phyloP scores from a whole-genome alignment of 1,140 invertebrate species.

The Bradysia coprophila region DNA sequence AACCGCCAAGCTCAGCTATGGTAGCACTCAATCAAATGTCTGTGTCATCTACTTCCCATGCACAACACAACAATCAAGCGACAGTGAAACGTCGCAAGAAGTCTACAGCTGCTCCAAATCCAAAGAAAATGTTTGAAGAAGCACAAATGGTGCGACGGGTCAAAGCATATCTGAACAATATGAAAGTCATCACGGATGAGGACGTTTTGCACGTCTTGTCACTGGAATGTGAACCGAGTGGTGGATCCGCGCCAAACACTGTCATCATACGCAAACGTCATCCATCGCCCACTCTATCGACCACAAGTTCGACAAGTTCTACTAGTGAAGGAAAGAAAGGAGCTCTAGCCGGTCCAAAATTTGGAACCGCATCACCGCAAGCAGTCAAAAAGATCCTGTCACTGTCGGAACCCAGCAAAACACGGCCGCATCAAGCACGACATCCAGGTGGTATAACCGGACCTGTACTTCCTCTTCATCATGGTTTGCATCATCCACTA shows the following conservation, averaged over 20 bases:
- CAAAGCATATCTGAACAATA: conserved; percentile 84
- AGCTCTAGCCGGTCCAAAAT: conserved; percentile 30
- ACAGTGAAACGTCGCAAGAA: conserved; percentile 85
- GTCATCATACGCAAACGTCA: conserved; percentile 43
- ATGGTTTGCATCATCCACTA: conserved; percentile 6
- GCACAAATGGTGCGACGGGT: conserved; percentile 93
- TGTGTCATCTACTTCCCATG: conserved; percentile 17
- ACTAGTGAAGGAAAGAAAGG: conserved; percentile 54
- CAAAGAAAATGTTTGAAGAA: conserved; percentile 98
- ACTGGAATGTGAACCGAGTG: conserved; percentile 69
- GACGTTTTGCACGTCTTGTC: conserved; percentile 75
- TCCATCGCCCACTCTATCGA: conserved; percentile 74
- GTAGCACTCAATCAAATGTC: conserved; percentile 68
- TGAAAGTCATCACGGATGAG: conserved; percentile 82
- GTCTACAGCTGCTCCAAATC: conserved; percentile 76
- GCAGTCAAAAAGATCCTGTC: conserved; percentile 84
- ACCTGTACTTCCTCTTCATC: conserved; percentile 18
- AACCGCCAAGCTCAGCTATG: conserved; percentile 73
- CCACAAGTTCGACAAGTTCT: conserved; percentile 74
- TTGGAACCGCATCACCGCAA: conserved; percentile 87
- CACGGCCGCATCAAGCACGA: conserved; percentile 64
- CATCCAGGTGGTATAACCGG: conserved; percentile 31
- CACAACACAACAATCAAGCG: conserved; percentile 37
- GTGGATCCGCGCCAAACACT: conserved; percentile 32
- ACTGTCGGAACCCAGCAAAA: conserved; percentile 71